Base-by-base conservation (phyloP, 2,888 invertebrate genomes). In the Caenorhabditis sp. region DNA sequence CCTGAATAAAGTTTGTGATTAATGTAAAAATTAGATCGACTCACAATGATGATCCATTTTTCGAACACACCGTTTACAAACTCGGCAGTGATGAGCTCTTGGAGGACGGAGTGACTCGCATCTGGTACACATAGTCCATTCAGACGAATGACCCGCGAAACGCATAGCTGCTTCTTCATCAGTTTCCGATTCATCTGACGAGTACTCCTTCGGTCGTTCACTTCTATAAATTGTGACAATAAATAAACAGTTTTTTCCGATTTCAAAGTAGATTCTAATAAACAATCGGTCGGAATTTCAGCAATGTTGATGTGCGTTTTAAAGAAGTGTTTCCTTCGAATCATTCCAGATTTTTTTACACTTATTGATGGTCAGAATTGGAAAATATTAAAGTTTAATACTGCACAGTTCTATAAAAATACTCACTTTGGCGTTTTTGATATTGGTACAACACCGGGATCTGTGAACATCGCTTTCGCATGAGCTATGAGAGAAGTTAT, bases 11-110 rank as follows among this genome's bases (percentile, higher is more conserved):
- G 27, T 49, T 49, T 59, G n/a, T 59, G 23, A 10, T 31, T 14
- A 7, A n/a, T 17, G 5, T n/a, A n/a, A 38, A 38, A 8, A 14
- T 21, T 31, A n/a, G 2, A n/a, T 54, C 20, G 53, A 69, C 77
- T 63, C 93, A 89, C 93, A 93, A 88, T 94, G 94, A 89, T 95
- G 94, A 88, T 93, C 93, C 93, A 93, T 93, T 86, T 92, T 90
- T 75, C 92, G 89, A 70, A 94, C 92, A 87, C 94, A 94, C 76
- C 93, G 90, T 84, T 93, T 92, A 87, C 94, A 95, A 79, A 94
- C 93, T 82, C 93, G 91, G 89, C 94, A 95, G 88, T 95, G 94
- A 89, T 94, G 94, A 8, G 94, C 94, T 79, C 93, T 89, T 0
- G 94, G 94, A 10, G 94, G 94, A 60, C 93, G 90, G 57, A 87